phyloP scores from a whole-genome alignment of 1,140 invertebrate species.

The Popillia japonica region DNA sequence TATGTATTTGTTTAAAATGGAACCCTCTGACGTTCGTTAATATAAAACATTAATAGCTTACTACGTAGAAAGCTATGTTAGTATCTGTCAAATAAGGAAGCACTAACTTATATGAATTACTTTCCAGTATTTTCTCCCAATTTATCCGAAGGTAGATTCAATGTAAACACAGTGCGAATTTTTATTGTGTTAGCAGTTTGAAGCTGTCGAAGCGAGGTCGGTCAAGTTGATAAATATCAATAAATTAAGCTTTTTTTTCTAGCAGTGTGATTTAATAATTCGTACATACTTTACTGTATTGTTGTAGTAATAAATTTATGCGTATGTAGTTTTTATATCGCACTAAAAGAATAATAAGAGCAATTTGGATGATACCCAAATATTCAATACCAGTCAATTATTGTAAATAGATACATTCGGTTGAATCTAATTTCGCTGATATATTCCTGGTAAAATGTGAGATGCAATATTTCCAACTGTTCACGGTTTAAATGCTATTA shows the following conservation, averaged over 20 bases:
- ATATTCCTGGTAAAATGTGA: too few species aligned
- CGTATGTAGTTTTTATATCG: not conserved
- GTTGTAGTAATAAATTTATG: slow-evolving; percentile 2
- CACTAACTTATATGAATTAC: not conserved
- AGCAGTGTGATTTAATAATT: not conserved
- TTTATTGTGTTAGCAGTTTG: not conserved
- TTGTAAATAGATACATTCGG: not conserved
- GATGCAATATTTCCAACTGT: too few species aligned
- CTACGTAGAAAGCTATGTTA: not conserved
- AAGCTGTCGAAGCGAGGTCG: not conserved
- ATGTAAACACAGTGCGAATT: not conserved
- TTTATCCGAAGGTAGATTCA: not conserved
- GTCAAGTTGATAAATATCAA: not conserved
- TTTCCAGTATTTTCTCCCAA: not conserved
- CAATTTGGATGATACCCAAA: not conserved
- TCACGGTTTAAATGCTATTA: too few species aligned
- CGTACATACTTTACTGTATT: not conserved
- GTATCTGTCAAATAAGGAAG: slow-evolving; percentile 4
- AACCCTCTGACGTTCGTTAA: not conserved
- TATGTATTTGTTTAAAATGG: not conserved
- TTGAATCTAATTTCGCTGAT: not conserved
- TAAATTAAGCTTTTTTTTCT: not conserved
- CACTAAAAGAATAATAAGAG: not conserved
- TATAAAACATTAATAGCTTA: not conserved
- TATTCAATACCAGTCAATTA: not conserved